Evolutionary conservation across 2,797 vertebrate species (phyloP), one percentile per base, ranked within the genome.

Genomic region (Cyprinella venusta): DNA sequence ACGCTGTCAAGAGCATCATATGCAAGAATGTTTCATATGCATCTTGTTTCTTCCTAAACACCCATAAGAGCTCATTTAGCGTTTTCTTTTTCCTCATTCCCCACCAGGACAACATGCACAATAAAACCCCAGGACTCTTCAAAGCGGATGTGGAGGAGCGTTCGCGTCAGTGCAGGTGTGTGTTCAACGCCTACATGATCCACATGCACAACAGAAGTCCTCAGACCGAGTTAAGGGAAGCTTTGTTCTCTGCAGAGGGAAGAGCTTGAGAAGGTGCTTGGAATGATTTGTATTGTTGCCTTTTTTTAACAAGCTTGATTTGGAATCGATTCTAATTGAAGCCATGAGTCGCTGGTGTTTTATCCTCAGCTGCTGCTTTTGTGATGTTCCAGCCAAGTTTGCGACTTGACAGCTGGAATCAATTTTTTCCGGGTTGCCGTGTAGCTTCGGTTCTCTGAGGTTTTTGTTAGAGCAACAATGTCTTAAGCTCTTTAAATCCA

Each of bases 311-410:
- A 84, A 83, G 88, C 89, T 92, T 89, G 88, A 94, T 91, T 92
- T 91, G 86, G 92, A 92, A 91, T 89, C 91, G 92, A 93, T 91
- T 88, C 90, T 93, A 93, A 94, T 92, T 91, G 91, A 93, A 94
- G 90, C 92, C 94, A 94, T 88, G 82, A 83, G 84, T 63, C 33
- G 67, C 61, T 80, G 75, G 84, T 92, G 93, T 88, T 92, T 90
- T 84, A 88, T 88, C 80, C 88, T 13, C 10, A 61, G 82, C 83
- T 89, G 91, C 85, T 90, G 90, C 91, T 87, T 93, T 91, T 91
- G 91, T 91, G 90, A 91, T 71, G 89, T 93, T 93, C 91, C 91
- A 92, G 88, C 90, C 87, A 68, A 83, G 90, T 94, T 92, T 92
- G 93, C 88, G 80, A 88, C 90, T 89, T 91, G 90, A 88, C 94